These are phyloP conservation scores for Andricus grossulariae DNA, from an alignment of 1,140 invertebrate species.

Conservation along the genomic window DNA sequence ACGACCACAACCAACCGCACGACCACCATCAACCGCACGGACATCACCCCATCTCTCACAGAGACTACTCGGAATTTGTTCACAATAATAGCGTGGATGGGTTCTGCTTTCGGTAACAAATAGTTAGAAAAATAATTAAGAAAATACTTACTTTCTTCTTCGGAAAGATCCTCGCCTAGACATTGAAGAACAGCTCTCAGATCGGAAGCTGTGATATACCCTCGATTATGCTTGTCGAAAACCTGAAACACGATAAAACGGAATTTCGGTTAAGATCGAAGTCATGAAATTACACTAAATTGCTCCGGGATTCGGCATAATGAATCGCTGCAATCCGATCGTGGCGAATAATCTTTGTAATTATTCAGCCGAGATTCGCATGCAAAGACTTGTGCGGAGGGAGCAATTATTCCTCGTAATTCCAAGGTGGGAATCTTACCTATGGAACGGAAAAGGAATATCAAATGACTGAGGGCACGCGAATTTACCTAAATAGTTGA, in stretches of 20 bases:
- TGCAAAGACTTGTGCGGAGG: not conserved
- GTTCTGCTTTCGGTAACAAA: too few relatives aligned
- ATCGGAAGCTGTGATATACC: constrained; percentile 91
- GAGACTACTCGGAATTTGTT: too few relatives aligned
- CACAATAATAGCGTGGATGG: too few relatives aligned
- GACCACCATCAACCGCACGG: too few relatives aligned
- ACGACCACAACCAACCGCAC: too few relatives aligned
- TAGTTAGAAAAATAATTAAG: too few relatives aligned
- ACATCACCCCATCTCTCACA: too few relatives aligned
- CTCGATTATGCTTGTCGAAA: constrained; percentile 91
- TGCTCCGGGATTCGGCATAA: not conserved
- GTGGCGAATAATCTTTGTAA: constrained; percentile 23
- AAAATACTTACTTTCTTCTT: constrained; percentile 86
- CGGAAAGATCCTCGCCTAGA: constrained; percentile 88
- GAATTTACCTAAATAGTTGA: not conserved
- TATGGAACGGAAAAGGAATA: not conserved
- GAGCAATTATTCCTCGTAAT: constrained; percentile 20
- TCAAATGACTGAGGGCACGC: not conserved
- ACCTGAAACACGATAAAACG: constrained; percentile 71
- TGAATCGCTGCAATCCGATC: constrained; percentile 23
- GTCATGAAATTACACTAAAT: constrained; percentile 24
- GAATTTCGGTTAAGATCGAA: not conserved
- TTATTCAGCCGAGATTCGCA: constrained; percentile 17
- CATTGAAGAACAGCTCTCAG: constrained; percentile 89
- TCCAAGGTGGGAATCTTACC: constrained; percentile 4